Conservation (phyloP, 2,888 invertebrate species). For the Dryomyza anilis region DNA sequence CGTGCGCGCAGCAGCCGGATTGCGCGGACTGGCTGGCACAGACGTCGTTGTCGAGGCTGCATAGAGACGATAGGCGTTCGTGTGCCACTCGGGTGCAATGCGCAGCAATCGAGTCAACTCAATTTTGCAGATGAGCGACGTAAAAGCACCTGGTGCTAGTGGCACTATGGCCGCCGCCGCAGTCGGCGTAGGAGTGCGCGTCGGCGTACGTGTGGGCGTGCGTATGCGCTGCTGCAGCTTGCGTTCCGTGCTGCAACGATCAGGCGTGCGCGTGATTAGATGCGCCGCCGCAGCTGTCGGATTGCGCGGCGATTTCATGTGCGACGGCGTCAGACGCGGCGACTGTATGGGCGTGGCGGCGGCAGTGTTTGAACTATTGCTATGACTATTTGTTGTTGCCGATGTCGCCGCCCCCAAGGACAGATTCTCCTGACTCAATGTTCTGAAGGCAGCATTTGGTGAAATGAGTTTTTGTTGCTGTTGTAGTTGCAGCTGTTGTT, state of each 20-base stretch:
- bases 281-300: conserved; percentile 32
- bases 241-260: conserved; percentile 42
- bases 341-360: conserved; percentile 35
- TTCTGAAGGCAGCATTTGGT: conserved; percentile 41
- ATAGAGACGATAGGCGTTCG: conserved; percentile 48
- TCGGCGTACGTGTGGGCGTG: conserved; percentile 43
- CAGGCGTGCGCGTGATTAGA: conserved; percentile 34
- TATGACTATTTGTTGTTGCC: conserved; percentile 18
- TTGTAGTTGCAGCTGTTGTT: conserved; percentile 40
- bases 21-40: conserved; percentile 20
- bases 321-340: conserved; percentile 43
- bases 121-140: conserved; percentile 55
- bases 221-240: conserved; percentile 42
- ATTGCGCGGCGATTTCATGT: conserved; percentile 41
- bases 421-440: conserved; percentile 31
- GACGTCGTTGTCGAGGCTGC: conserved; percentile 12
- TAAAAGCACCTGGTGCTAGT: conserved; percentile 32
- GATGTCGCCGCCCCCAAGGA: conserved; percentile 28
- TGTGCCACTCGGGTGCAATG: conserved; percentile 52
- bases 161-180: conserved; percentile 34
- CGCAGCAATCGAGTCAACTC: conserved; percentile 53
- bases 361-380: conserved; percentile 24
- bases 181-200: conserved; percentile 51
- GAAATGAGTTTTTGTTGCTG: conserved; percentile 45
- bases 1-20: conserved; percentile 10